These are phyloP conservation scores for Muntiacus reevesi DNA, from an alignment of 2,113 vertebrate species.

Conservation along the genomic window DNA sequence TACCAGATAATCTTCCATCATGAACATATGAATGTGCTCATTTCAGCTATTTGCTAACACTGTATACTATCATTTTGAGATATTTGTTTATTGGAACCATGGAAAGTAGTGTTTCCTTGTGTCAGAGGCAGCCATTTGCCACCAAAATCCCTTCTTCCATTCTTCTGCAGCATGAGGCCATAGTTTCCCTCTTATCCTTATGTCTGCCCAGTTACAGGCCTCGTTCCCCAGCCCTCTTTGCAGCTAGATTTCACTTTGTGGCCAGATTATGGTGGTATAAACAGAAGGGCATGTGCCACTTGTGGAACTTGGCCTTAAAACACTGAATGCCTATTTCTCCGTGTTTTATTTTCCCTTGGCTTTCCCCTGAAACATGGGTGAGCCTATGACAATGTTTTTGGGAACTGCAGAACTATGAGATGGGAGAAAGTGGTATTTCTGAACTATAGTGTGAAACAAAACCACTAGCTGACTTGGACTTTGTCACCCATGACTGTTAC, in stretches of 20 bases:
- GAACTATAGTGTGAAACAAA: not conserved
- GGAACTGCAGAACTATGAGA: not conserved
- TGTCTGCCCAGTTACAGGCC: too few species aligned
- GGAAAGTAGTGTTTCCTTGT: not conserved
- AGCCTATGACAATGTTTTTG: not conserved
- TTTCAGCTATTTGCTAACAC: not conserved
- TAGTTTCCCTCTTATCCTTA: not conserved
- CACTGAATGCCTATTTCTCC: not conserved
- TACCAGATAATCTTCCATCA: not conserved
- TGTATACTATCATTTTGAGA: not conserved
- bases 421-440: not conserved
- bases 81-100: not conserved
- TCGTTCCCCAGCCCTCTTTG: not conserved
- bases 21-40: not conserved
- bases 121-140: not conserved
- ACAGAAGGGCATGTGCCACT: not conserved
- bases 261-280: not conserved
- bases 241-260: not conserved
- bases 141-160: not conserved
- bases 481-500: not conserved
- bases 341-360: not conserved
- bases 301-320: not conserved
- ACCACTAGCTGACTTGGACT: not conserved
- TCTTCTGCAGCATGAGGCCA: not conserved
- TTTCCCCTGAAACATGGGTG: not conserved